Percentiles rank a stretch among this genome's conserved stretches.
Evolutionary conservation across 2,113 vertebrate species (phyloP).

Genomic region (Heterotis niloticus): DNA sequence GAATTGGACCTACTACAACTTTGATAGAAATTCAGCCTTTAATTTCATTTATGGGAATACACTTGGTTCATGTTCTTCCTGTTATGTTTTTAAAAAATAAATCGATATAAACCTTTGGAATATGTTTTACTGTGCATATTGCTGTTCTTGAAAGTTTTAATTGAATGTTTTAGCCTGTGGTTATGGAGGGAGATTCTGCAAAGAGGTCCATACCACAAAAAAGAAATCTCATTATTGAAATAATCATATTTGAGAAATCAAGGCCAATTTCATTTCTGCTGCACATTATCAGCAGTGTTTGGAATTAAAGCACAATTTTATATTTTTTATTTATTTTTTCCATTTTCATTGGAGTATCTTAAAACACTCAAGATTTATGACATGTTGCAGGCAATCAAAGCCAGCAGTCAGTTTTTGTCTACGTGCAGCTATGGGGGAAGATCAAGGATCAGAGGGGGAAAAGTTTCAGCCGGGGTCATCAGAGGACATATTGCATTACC

Average conservation of each 20-base stretch:
- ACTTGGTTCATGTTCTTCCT: too few relatives aligned
- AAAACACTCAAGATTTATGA: background rate
- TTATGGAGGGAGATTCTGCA: too few relatives aligned
- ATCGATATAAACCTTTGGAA: too few relatives aligned
- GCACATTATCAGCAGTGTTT: background rate
- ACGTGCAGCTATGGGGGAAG: background rate
- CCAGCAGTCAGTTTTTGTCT: background rate
- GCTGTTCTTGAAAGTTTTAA: background rate
- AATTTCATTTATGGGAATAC: too few relatives aligned
- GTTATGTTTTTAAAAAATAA: too few relatives aligned
- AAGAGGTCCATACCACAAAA: background rate
- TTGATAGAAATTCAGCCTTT: too few relatives aligned
- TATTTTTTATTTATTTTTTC: background rate
- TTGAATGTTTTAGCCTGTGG: background rate
- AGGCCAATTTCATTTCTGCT: background rate
- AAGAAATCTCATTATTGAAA: background rate
- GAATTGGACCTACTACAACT: background rate
- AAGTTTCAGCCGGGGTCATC: slow-evolving; percentile 15
- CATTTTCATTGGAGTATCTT: background rate
- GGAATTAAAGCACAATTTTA: background rate
- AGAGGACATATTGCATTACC: slow-evolving; percentile 25
- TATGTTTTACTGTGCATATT: too few relatives aligned
- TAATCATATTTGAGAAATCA: slow-evolving; percentile 4
- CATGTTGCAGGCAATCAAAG: background rate
- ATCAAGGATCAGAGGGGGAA: background rate